phyloP scores from a whole-genome alignment of 2,797 vertebrate genomes.

The Acanthurus tractus region DNA sequence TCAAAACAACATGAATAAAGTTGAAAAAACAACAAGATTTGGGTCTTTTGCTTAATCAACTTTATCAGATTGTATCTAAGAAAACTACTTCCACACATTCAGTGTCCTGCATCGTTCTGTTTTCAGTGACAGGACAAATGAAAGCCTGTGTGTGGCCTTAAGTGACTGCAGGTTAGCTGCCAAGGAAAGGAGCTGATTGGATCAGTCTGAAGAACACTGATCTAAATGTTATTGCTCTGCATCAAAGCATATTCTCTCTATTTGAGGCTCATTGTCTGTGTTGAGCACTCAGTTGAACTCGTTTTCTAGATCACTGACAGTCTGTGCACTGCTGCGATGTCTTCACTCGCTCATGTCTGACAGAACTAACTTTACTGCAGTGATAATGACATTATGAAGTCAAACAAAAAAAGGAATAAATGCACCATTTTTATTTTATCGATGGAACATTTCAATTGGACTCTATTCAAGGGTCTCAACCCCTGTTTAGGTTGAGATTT shows the following conservation, averaged over 20 bases:
- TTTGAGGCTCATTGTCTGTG: background rate
- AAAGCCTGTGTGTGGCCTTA: background rate
- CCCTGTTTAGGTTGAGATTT: background rate
- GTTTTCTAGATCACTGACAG: background rate
- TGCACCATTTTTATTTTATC: no score
- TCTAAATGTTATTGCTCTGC: background rate
- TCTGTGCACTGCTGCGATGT: background rate
- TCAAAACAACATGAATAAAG: no score
- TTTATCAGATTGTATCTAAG: background rate
- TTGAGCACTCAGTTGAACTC: background rate
- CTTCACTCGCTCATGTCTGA: background rate
- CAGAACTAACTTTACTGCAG: background rate
- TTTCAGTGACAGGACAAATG: background rate
- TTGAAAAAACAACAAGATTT: no score
- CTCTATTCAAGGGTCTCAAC: no score
- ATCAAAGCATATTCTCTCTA: background rate
- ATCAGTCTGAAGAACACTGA: conserved; percentile 21
- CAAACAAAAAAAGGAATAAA: no score
- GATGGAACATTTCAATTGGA: no score
- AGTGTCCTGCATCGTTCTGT: no score
- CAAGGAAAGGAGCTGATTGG: background rate
- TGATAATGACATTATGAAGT: background rate
- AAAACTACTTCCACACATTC: background rate
- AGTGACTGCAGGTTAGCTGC: background rate
- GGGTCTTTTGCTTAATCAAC: background rate